Conservation (phyloP, 2,888 invertebrate species). For the Mystacides longicornis region DNA sequence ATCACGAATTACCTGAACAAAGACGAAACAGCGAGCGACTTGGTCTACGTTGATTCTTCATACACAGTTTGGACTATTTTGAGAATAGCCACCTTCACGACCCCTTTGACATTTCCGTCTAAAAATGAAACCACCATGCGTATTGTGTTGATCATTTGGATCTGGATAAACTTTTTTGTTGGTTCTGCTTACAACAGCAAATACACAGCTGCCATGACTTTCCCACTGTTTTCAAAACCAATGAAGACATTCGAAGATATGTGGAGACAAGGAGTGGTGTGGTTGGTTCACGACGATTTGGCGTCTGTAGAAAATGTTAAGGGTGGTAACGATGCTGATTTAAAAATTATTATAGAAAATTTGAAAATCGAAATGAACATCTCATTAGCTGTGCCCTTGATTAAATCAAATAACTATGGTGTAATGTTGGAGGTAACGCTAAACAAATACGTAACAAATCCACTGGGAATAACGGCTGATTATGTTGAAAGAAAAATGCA, state of each 20-base stretch:
- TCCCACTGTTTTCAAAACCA: conserved; percentile 10
- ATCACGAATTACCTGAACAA: neutral
- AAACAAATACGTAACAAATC: conserved; percentile 6
- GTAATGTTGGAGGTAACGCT: conserved; percentile 10
- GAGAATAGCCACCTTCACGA: conserved; percentile 11
- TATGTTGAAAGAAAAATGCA: conserved; percentile 7
- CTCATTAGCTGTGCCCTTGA: neutral
- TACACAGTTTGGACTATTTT: conserved; percentile 14
- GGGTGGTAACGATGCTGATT: neutral
- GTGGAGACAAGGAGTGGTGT: conserved; percentile 7
- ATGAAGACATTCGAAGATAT: conserved; percentile 14
- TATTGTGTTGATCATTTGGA: conserved; percentile 7
- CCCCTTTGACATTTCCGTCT: conserved; percentile 9
- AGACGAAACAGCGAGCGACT: neutral
- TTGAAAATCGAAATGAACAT: neutral
- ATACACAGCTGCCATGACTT: conserved; percentile 12
- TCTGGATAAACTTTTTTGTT: conserved; percentile 10
- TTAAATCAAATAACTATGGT: conserved; percentile 7
- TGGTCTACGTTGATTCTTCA: neutral
- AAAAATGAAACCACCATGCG: conserved; percentile 11
- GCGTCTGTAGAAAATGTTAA: neutral
- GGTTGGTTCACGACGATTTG: neutral
- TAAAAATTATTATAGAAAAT: neutral
- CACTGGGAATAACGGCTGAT: neutral
- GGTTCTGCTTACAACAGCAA: conserved; percentile 11